A percentile compares a stretch with the other conserved stretches of the same genome.
phyloP scores from a whole-genome alignment of 2,888 invertebrate species.

The Drosophila picticornis region DNA sequence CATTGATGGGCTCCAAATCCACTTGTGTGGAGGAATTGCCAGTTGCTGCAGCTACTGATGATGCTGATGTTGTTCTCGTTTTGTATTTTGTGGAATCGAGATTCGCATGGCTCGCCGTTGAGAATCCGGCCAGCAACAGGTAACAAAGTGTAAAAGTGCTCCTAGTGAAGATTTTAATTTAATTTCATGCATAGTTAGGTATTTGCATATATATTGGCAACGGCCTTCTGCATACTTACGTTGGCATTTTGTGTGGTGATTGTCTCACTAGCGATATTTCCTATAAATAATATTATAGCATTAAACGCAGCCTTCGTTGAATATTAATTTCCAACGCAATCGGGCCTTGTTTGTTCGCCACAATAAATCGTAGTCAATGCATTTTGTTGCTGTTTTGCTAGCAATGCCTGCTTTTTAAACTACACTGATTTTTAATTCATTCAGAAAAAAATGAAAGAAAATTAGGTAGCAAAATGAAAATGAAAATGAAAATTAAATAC shows the following conservation, averaged over 20 bases:
- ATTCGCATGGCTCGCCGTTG: conserved; percentile 1
- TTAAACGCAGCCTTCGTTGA: conserved; percentile 64
- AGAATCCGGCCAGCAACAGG: conserved; percentile 22
- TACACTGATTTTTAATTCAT: conserved; percentile 36
- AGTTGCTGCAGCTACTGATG: not conserved
- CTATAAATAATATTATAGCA: conserved; percentile 41
- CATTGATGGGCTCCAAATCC: conserved; percentile 87
- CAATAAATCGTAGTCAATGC: conserved; percentile 45
- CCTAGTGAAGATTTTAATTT: conserved; percentile 33
- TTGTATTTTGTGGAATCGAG: conserved; percentile 21
- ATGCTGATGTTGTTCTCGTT: conserved; percentile 27
- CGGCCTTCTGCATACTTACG: conserved; percentile 57
- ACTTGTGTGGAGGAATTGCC: conserved; percentile 41
- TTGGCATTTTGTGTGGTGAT: conserved; percentile 46
- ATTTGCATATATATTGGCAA: conserved; percentile 10
- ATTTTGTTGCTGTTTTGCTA: conserved; percentile 31
- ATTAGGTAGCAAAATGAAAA: conserved; percentile 15
- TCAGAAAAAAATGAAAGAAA: conserved; percentile 38
- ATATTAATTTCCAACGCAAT: conserved; percentile 58
- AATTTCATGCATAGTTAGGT: conserved; percentile 5
- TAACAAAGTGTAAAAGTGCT: conserved; percentile 20
- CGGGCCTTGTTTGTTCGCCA: conserved; percentile 50
- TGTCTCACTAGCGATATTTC: conserved; percentile 22
- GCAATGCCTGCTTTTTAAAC: not conserved
- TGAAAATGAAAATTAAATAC: conserved; percentile 60